A percentile compares a stretch with the other conserved stretches of the same genome.
Evolutionary conservation across 2,797 vertebrate species (phyloP).

Genomic region (Prunella strophiata): DNA sequence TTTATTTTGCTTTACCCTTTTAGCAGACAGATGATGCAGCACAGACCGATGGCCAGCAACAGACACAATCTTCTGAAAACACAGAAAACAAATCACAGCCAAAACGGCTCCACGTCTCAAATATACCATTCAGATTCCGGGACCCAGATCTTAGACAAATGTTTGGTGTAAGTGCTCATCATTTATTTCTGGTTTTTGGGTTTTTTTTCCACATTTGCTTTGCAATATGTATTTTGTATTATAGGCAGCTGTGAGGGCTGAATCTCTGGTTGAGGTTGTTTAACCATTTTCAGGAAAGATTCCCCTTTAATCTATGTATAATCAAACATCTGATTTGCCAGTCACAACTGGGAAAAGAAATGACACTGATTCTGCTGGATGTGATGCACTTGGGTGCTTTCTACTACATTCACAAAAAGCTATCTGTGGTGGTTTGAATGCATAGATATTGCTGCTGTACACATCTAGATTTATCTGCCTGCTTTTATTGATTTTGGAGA

Average conservation of each 20-base stretch:
- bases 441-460: neutral
- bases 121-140: constrained; percentile 97
- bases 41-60: constrained; percentile 89
- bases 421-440: neutral
- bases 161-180: constrained; percentile 89
- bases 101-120: constrained; percentile 95
- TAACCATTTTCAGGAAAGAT: neutral
- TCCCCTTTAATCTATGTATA: neutral
- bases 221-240: neutral
- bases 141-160: constrained; percentile 98
- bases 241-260: accelerated
- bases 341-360: neutral
- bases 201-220: neutral
- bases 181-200: neutral
- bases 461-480: neutral
- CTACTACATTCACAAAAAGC: neutral
- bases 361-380: neutral
- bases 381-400: neutral
- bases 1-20: constrained; percentile 59
- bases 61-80: constrained; percentile 91
- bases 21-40: constrained; percentile 95
- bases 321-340: neutral
- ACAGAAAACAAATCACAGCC: constrained; percentile 95
- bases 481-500: neutral
- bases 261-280: neutral